A percentile compares a stretch with the other conserved stretches of the same genome.
Conservation (phyloP, 2,113 vertebrate species). For the Gymnobelideus leadbeateri region DNA sequence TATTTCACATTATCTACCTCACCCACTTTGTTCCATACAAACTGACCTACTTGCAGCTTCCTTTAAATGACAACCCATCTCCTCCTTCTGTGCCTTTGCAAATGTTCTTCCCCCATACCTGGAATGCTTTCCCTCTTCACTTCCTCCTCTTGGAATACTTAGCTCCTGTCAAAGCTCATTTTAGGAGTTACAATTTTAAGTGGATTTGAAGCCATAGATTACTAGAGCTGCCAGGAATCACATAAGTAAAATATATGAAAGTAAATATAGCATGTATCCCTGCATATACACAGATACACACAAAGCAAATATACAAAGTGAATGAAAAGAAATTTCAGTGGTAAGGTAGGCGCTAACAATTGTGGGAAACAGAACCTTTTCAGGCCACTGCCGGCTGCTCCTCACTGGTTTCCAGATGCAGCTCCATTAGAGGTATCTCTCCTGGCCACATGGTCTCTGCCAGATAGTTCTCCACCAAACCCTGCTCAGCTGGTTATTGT, state of each 20-base stretch:
- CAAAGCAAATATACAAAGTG: not conserved
- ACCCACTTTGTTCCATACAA: not conserved
- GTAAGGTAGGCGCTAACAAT: not conserved
- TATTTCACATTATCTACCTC: not conserved
- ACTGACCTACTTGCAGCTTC: not conserved
- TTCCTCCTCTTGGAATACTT: not conserved
- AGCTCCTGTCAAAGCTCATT: not conserved
- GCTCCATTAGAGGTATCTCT: not conserved
- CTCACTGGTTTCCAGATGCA: not conserved
- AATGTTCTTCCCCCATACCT: not conserved
- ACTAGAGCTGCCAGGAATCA: not conserved
- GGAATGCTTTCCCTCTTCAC: not conserved
- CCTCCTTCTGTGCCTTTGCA: not conserved
- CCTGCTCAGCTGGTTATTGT: not conserved
- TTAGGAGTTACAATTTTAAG: not conserved
- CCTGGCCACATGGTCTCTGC: not conserved
- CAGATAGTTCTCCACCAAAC: not conserved
- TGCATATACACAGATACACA: not conserved
- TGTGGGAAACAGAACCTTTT: not conserved
- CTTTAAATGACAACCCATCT: not conserved
- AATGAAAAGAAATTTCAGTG: not conserved
- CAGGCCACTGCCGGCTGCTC: not conserved
- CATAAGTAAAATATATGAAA: not conserved
- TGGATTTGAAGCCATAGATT: not conserved
- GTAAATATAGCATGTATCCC: not conserved